Percentiles rank a stretch among this genome's conserved stretches.
Conservation (phyloP, 1,140 invertebrate species). For the Littorina saxatilis region DNA sequence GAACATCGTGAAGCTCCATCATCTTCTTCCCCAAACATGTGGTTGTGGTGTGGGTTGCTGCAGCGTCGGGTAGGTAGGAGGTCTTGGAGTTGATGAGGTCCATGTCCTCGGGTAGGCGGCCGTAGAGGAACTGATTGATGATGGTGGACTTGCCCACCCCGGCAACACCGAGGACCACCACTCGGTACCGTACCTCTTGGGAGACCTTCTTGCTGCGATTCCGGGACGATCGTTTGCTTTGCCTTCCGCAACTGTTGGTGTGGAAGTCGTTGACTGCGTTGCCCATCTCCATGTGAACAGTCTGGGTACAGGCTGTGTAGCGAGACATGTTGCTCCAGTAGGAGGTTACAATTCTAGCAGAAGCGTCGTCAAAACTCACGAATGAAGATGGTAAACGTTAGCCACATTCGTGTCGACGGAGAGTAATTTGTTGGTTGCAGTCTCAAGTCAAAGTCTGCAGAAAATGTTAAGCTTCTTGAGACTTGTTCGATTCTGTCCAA, state of each 20-base stretch:
- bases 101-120: conserved; percentile 87
- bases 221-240: neutral
- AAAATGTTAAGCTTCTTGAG: too few relatives aligned
- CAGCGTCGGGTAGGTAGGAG: neutral
- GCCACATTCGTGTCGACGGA: too few relatives aligned
- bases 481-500: too few relatives aligned
- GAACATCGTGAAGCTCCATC: conserved; percentile 88
- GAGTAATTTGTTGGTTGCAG: too few relatives aligned
- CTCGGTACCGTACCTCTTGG: conserved; percentile 2
- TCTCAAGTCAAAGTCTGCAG: too few relatives aligned
- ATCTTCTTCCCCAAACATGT: too few relatives aligned
- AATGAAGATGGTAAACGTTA: too few relatives aligned
- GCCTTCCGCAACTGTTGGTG: neutral
- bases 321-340: too few relatives aligned
- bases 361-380: too few relatives aligned
- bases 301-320: too few relatives aligned
- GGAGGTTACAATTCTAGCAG: too few relatives aligned
- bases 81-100: conserved; percentile 77
- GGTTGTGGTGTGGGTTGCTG: too few relatives aligned
- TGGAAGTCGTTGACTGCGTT: neutral
- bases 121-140: conserved; percentile 88
- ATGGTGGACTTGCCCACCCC: conserved; percentile 94
- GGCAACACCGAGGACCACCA: conserved; percentile 82
- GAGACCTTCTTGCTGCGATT: neutral
- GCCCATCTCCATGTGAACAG: neutral